phyloP scores from a whole-genome alignment of 2,113 vertebrate genomes.

The Chrysemys picta region DNA sequence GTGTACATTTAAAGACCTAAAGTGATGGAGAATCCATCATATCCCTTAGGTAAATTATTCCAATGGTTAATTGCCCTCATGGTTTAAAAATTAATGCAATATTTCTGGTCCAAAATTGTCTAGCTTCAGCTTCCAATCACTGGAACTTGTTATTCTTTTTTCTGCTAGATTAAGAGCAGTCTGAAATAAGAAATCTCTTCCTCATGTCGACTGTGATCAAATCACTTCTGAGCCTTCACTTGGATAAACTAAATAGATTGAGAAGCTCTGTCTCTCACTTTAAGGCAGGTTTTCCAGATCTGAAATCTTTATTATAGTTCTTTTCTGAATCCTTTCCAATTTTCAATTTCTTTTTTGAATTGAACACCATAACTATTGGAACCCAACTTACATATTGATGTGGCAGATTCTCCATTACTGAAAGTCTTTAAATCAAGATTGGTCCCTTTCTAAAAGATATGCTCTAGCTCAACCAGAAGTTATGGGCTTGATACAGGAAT shows the following conservation, averaged over 20 bases:
- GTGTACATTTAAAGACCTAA: not conserved
- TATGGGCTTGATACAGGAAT: not conserved
- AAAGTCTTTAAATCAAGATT: not conserved
- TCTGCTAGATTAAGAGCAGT: not conserved
- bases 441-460: not conserved
- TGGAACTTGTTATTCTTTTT: not conserved
- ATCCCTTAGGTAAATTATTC: not conserved
- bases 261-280: not conserved
- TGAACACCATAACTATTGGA: not conserved
- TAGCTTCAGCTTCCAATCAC: not conserved
- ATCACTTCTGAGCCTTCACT: not conserved
- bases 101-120: not conserved
- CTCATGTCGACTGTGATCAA: not conserved
- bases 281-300: not conserved
- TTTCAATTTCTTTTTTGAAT: not conserved
- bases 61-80: not conserved
- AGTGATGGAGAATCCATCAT: not conserved
- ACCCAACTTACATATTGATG: not conserved
- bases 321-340: not conserved
- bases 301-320: not conserved
- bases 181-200: not conserved
- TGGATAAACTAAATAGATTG: not conserved
- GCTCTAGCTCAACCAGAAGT: not conserved
- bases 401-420: not conserved
- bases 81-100: not conserved